Percentiles rank a stretch among this genome's conserved stretches.
Evolutionary conservation across 1,140 invertebrate genomes (phyloP).

Genomic region (Saccostrea cuccullata): DNA sequence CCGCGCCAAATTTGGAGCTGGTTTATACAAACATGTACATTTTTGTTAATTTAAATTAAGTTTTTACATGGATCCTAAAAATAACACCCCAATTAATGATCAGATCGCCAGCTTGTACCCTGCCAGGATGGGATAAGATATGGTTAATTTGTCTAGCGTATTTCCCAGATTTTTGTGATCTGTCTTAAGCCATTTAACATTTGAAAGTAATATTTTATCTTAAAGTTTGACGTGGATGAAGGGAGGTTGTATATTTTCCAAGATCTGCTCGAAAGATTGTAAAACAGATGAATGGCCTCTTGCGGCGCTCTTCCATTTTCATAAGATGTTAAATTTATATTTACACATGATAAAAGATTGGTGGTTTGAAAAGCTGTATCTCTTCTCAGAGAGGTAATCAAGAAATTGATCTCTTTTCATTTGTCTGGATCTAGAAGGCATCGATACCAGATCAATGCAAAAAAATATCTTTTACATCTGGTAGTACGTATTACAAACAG

Average conservation of each 20-base stretch:
- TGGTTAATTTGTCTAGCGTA: not conserved
- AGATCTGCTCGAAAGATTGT: not conserved
- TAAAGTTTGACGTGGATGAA: not conserved
- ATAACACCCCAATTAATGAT: not conserved
- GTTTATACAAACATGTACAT: not conserved
- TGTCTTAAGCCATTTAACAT: not conserved
- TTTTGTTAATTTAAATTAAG: not conserved
- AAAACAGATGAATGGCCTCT: conserved; percentile 15
- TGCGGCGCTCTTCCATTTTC: conserved; percentile 12
- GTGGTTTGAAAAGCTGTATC: not conserved
- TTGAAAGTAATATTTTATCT: conserved; percentile 12
- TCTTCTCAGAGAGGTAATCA: not conserved
- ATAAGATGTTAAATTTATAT: not conserved
- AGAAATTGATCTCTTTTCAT: not conserved
- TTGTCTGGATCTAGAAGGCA: not conserved
- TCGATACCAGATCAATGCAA: not conserved
- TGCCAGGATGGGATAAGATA: not conserved
- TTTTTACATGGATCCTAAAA: not conserved
- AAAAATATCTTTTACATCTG: not conserved
- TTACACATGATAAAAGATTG: conserved; percentile 21
- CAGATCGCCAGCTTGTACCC: not conserved
- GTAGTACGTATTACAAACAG: not conserved
- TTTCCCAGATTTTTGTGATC: not conserved
- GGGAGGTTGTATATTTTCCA: not conserved
- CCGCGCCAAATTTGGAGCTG: not conserved